These are phyloP conservation scores for Sisor rabdophorus DNA, from an alignment of 2,113 vertebrate species.

Conservation along the genomic window DNA sequence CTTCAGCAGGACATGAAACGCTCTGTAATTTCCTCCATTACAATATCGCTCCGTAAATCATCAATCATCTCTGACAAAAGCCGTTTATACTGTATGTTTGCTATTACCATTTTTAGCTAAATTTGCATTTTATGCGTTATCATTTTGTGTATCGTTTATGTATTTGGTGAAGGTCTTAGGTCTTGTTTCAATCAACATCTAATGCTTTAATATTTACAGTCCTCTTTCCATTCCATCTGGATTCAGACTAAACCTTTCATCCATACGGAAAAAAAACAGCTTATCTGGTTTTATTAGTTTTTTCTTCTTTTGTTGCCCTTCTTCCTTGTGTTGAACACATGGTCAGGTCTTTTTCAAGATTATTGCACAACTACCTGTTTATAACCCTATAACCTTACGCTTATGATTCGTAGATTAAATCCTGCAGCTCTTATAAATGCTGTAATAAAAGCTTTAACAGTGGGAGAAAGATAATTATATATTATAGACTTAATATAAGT, in stretches of 20 bases:
- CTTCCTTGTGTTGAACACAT: neutral
- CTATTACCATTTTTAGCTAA: neutral
- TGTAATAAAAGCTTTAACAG: neutral
- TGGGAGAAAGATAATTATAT: neutral
- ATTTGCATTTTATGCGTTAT: slow-evolving; percentile 15
- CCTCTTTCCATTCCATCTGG: no score
- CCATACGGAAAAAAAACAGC: neutral
- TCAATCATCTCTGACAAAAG: slow-evolving; percentile 4
- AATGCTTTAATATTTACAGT: neutral
- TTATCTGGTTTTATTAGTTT: neutral
- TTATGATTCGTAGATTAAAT: neutral
- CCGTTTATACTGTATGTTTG: neutral
- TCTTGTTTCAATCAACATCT: neutral
- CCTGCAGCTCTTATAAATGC: neutral
- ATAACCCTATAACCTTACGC: neutral
- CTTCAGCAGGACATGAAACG: neutral
- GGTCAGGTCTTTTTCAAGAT: neutral
- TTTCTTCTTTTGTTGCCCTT: no score
- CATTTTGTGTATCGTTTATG: neutral
- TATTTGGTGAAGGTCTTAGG: neutral
- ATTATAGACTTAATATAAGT: neutral
- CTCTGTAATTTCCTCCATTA: neutral
- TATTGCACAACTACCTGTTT: neutral
- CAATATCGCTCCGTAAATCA: neutral
- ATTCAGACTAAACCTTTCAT: neutral